Conservation (phyloP, 2,113 vertebrate species). For the Bubalus kerabau region DNA sequence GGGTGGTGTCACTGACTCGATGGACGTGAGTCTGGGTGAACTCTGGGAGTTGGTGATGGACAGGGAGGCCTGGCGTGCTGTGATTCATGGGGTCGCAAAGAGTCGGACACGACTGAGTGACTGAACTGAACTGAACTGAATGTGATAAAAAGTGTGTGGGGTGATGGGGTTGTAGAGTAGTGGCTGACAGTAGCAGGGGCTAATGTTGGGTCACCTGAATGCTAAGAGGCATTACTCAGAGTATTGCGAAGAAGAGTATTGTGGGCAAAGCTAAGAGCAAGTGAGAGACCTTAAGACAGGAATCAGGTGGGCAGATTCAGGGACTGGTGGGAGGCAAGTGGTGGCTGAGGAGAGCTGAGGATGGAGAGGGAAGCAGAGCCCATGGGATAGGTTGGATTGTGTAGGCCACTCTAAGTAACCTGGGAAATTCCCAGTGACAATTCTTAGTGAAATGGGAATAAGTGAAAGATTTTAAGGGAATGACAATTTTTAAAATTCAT, state of each 20-base stretch:
- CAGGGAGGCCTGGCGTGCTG: too few species aligned
- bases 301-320: not conserved
- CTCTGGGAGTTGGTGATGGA: too few species aligned
- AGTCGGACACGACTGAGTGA: fast-evolving
- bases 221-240: not conserved
- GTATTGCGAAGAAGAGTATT: not conserved
- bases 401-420: not conserved
- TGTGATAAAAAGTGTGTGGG: not conserved
- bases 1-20: too few species aligned
- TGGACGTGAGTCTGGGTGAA: too few species aligned
- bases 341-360: not conserved
- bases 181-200: not conserved
- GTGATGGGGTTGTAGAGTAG: not conserved
- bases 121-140: too few species aligned
- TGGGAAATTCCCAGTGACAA: not conserved
- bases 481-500: not conserved
- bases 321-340: not conserved
- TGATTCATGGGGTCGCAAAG: too few species aligned
- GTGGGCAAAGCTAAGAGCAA: not conserved
- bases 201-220: not conserved
- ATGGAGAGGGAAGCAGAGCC: not conserved
- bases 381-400: not conserved
- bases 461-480: not conserved
- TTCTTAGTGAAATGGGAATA: not conserved
- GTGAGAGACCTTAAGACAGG: not conserved